Conservation (phyloP, 2,113 vertebrate species). For the Ictalurus furcatus region DNA sequence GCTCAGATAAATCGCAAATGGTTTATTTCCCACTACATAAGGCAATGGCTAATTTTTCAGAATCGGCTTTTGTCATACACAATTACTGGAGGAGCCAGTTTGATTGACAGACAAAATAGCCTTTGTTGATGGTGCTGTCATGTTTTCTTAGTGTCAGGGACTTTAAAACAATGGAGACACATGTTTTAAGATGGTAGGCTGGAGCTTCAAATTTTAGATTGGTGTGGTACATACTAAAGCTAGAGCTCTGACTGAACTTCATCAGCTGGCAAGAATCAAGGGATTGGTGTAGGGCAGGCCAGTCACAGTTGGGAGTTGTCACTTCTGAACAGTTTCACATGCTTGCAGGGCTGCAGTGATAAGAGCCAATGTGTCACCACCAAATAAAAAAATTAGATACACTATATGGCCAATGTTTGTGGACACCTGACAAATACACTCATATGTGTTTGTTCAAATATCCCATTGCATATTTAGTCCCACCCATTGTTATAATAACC, state of each 20-base stretch:
- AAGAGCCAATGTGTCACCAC: conserved; percentile 1
- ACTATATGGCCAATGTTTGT: not conserved
- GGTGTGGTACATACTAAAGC: conserved; percentile 67
- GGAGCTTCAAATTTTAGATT: conserved; percentile 64
- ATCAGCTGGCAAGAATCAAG: conserved; percentile 47
- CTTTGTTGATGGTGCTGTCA: conserved; percentile 82
- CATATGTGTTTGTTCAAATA: no score
- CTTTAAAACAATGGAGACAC: conserved; percentile 76
- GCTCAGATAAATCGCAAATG: conserved; percentile 78
- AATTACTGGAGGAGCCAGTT: conserved; percentile 72
- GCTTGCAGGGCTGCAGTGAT: not conserved
- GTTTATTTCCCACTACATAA: conserved; percentile 74
- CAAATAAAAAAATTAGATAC: not conserved
- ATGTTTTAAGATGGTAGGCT: conserved; percentile 74
- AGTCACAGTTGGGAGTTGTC: conserved; percentile 37
- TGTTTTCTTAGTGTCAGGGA: conserved; percentile 76
- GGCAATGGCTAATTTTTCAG: conserved; percentile 78
- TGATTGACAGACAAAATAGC: conserved; percentile 82
- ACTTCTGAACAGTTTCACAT: conserved; percentile 38
- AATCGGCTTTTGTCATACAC: conserved; percentile 82
- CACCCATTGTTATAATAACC: no score
- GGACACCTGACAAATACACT: no score
- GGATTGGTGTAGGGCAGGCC: conserved; percentile 55
- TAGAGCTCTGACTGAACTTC: conserved; percentile 59
- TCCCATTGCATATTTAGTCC: no score